Evolutionary conservation across 2,113 vertebrate species (phyloP).

Genomic region (Gorsachius goisagi): DNA sequence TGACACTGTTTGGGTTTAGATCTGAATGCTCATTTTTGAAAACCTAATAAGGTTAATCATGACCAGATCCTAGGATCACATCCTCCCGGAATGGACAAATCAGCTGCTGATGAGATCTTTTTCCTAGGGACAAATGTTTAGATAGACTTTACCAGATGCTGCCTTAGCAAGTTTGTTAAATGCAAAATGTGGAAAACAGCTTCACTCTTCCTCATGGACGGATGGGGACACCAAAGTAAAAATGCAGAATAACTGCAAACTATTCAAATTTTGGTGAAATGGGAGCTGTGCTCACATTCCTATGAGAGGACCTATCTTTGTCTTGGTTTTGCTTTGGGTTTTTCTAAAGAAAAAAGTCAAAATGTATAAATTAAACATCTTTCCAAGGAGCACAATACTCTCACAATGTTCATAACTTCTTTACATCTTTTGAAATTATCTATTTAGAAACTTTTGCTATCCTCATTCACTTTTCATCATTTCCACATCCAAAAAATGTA

Average conservation of each 20-base stretch:
- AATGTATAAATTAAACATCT: neutral
- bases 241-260: neutral
- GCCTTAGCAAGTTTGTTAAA: neutral
- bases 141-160: neutral
- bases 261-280: neutral
- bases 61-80: neutral
- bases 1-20: neutral
- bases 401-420: neutral
- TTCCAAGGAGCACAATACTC: neutral
- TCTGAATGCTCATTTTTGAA: neutral
- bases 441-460: neutral
- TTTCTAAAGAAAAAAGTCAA: neutral
- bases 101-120: neutral
- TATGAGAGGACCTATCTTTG: neutral
- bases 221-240: neutral
- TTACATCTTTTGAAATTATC: neutral
- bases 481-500: neutral
- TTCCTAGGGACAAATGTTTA: neutral
- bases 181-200: neutral
- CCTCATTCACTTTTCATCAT: neutral
- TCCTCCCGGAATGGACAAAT: neutral
- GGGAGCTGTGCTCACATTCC: neutral
- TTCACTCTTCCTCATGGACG: neutral
- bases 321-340: neutral
- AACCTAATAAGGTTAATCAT: neutral